Percentiles rank a stretch among this genome's conserved stretches.
Conservation (phyloP, 35 echinoderm and acorn worm genomes). For the Eucidaris tribuloides region DNA sequence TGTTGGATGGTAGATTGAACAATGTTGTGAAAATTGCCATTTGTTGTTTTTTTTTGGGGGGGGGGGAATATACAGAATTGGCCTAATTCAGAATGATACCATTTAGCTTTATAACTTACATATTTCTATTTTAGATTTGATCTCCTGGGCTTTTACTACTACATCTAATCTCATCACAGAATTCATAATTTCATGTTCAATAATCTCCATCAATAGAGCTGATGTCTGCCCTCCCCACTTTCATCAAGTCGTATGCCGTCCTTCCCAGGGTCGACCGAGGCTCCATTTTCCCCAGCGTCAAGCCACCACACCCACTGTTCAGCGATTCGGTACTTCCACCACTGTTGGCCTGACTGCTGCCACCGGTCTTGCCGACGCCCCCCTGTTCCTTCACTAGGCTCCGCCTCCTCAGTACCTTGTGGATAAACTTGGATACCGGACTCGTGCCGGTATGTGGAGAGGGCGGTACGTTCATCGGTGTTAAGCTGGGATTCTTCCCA, state of each 20-base stretch:
- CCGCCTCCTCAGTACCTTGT: constrained; percentile 27
- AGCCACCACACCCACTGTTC: background rate
- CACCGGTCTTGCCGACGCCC: background rate
- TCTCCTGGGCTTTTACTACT: too few species aligned
- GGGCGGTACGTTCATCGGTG: constrained; percentile 1
- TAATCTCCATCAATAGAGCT: constrained; percentile 27
- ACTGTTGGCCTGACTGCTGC: background rate
- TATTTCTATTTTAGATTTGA: too few species aligned
- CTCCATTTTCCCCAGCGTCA: background rate
- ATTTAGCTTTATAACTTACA: too few species aligned
- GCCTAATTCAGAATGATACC: too few species aligned
- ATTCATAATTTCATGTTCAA: too few species aligned
- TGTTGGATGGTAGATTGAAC: too few species aligned
- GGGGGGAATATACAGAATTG: too few species aligned
- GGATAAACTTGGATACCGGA: constrained; percentile 55
- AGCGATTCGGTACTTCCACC: background rate
- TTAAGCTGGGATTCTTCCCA: constrained; percentile 26
- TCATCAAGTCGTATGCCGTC: constrained; percentile 48
- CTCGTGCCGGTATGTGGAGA: constrained; percentile 39
- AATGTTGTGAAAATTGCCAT: too few species aligned
- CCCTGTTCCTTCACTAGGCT: too few species aligned
- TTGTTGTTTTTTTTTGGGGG: too few species aligned
- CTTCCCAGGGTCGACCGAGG: background rate
- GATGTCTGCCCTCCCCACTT: constrained; percentile 23
- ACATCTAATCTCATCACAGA: too few species aligned